phyloP scores from a whole-genome alignment of 2,797 vertebrate species.

The Simalia tracyae region DNA sequence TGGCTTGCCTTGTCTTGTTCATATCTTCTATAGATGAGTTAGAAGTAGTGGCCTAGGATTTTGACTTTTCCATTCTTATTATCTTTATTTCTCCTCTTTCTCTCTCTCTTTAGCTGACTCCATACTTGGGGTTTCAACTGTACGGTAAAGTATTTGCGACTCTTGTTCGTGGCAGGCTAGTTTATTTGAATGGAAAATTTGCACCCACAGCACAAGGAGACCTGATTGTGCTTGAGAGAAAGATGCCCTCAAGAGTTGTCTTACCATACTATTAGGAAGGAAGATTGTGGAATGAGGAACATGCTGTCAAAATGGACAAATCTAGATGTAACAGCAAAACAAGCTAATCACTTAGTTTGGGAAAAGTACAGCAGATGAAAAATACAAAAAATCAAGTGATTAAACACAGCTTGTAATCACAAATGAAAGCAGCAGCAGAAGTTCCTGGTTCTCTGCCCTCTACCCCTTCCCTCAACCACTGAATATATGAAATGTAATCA shows the following conservation, averaged over 20 bases:
- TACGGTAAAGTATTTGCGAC: constrained; percentile 75
- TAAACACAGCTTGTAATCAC: neutral
- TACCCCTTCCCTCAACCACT: neutral
- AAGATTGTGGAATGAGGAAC: neutral
- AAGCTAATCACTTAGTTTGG: neutral
- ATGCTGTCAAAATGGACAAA: neutral
- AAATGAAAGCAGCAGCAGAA: neutral
- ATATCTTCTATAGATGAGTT: neutral
- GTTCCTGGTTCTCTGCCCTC: neutral
- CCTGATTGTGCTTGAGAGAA: constrained; percentile 69
- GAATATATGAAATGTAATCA: neutral
- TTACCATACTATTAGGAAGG: constrained; percentile 24
- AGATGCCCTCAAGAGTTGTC: constrained; percentile 3
- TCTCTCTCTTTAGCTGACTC: constrained; percentile 74
- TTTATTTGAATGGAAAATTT: constrained; percentile 79
- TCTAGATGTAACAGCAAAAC: neutral
- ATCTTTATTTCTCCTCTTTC: neutral
- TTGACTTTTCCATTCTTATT: neutral
- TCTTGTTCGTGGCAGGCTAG: constrained; percentile 76
- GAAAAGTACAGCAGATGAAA: neutral
- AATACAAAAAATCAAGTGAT: neutral
- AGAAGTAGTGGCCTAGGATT: neutral
- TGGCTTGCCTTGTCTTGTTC: neutral
- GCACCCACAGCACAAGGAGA: constrained; percentile 75
- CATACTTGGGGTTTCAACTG: constrained; percentile 78